phyloP scores from a whole-genome alignment of 2,888 invertebrate genomes.

The Prenolepis imparis region DNA sequence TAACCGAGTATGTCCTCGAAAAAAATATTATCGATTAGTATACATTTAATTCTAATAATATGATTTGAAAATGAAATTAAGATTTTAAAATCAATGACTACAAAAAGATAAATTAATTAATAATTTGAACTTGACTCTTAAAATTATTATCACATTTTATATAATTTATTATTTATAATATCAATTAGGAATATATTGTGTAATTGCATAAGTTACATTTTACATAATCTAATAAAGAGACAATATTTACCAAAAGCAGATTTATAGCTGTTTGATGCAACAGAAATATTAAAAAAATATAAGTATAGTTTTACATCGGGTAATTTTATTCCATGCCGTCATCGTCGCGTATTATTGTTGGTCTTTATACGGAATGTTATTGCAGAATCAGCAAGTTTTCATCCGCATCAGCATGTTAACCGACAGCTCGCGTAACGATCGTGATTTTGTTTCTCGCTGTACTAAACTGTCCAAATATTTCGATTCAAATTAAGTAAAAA shows the following conservation, averaged over 20 bases:
- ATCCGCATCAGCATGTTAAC: slow-evolving; percentile 67
- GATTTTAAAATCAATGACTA: neutral
- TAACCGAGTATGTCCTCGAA: neutral
- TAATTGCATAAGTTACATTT: neutral
- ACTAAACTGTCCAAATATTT: slow-evolving; percentile 22
- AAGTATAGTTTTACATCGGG: slow-evolving; percentile 29
- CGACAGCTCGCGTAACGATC: slow-evolving; percentile 56
- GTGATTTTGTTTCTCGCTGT: slow-evolving; percentile 30
- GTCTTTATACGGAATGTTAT: slow-evolving; percentile 59
- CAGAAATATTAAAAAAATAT: slow-evolving; percentile 22
- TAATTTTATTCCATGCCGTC: slow-evolving; percentile 29
- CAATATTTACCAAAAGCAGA: neutral
- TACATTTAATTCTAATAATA: neutral
- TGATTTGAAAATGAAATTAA: neutral
- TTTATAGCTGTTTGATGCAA: neutral
- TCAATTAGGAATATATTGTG: neutral
- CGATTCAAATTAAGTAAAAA: neutral
- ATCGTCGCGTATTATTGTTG: slow-evolving; percentile 38
- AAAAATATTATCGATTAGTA: neutral
- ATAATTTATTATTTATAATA: neutral
- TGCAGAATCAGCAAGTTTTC: slow-evolving; percentile 75
- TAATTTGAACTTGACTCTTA: neutral
- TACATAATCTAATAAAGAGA: neutral
- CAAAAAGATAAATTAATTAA: slow-evolving; percentile 4
- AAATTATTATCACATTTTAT: neutral